These are phyloP conservation scores for Platycnemis pennipes DNA, from an alignment of 2,888 invertebrate genomes.

Conservation along the genomic window DNA sequence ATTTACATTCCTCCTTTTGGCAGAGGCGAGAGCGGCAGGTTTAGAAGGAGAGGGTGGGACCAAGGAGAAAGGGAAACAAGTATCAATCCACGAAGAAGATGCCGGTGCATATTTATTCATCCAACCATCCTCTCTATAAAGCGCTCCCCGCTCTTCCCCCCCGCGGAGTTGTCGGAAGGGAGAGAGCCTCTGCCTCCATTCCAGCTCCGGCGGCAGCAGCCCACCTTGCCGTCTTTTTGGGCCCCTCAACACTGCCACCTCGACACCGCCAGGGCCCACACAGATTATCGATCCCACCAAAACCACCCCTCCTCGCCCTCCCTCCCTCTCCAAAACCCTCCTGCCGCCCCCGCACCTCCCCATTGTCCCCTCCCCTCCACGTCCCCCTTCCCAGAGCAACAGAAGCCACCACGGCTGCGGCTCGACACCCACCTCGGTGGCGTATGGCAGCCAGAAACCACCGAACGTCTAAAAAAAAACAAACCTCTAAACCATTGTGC, in stretches of 20 bases:
- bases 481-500: too few relatives aligned
- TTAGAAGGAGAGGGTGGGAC: neutral
- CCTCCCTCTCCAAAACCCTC: neutral
- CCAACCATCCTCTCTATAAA: neutral
- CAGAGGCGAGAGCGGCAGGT: neutral
- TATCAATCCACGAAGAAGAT: neutral
- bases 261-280: slow-evolving; percentile 26
- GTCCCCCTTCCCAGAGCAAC: neutral
- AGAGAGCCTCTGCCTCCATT: neutral
- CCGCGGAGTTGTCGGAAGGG: neutral
- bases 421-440: neutral
- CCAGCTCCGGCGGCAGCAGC: neutral
- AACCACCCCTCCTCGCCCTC: neutral
- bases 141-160: neutral
- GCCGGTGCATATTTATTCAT: neutral
- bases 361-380: neutral
- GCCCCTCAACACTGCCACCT: slow-evolving; percentile 18
- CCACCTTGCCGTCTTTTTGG: neutral
- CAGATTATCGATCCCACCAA: slow-evolving; percentile 10
- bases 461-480: too few relatives aligned
- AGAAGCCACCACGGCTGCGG: neutral
- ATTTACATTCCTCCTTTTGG: neutral
- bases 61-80: neutral
- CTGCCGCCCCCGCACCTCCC: neutral
- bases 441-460: neutral